Base-by-base conservation (phyloP, 2,888 invertebrate species). In the Dastarcus helophoroides region DNA sequence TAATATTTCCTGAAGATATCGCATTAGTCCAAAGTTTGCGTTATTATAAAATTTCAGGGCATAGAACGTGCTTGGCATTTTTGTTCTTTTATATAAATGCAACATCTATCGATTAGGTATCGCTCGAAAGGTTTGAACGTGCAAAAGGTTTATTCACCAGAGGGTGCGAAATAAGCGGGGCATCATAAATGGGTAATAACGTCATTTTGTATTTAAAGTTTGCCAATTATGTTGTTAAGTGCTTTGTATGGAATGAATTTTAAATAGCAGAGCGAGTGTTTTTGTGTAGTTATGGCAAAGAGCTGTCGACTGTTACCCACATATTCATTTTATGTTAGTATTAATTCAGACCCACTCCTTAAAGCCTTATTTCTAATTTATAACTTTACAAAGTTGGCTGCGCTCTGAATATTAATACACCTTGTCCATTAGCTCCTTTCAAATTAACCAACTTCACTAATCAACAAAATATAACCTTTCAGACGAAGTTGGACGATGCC, bases 141-240 rank as follows among this genome's bases (percentile, higher is more conserved):
- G 19, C 19, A 19, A n/a, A 19, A 6, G 6, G 19, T 19, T 19
- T 6, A 19, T 6, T n/a, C n/a, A 7, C 6, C n/a, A 19, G 6
- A n/a, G 19, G 19, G n/a, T 7, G n/a, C 6, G 19, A n/a, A 6
- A 7, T 6, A 7, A 19, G 19, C n/a, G 6, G 19, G 7, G 6
- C n/a, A 19, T 19, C n/a, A 6, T 19, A 23, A 23, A 23, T 23
- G 35, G 33, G 34, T 38, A 35, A 43, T 46, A 42, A 46, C 40
- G 37, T 41, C 42, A 38, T 36, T 42, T 36, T 29, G 40, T 38
- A 39, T 44, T 47, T 43, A 44, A 50, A 51, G 47, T 51, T 51
- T 50, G 47, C 42, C 47, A 48, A 50, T 51, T 50, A 50, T 44
- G 44, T 42, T 40, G 46, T 48, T 47, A 47, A 51, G 49, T 43